Evolutionary conservation across 2,797 vertebrate species (phyloP).

Genomic region (Heliangelus exortis): DNA sequence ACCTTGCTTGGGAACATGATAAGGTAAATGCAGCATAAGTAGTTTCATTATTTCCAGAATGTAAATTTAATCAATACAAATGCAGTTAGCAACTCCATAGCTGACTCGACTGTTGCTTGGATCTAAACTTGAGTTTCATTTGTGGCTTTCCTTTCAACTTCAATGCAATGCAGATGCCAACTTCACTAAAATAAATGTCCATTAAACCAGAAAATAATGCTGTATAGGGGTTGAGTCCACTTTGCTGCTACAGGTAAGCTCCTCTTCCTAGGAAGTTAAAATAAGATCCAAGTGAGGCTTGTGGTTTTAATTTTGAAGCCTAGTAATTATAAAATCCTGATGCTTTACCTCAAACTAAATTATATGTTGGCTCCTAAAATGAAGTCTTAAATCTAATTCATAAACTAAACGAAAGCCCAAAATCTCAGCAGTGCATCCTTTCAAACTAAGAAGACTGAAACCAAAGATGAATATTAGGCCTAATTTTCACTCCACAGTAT

Average conservation of each 20-base stretch:
- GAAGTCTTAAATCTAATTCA: slow-evolving; percentile 2
- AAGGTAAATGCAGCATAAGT: slow-evolving; percentile 63
- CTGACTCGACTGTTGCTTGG: slow-evolving; percentile 72
- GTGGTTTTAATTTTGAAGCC: slow-evolving; percentile 47
- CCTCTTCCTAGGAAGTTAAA: slow-evolving; percentile 32
- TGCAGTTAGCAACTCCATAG: slow-evolving; percentile 71
- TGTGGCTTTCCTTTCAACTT: slow-evolving; percentile 65
- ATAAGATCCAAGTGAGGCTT: background rate
- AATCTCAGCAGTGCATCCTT: background rate
- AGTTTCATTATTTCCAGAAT: slow-evolving; percentile 71
- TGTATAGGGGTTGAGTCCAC: slow-evolving; percentile 56
- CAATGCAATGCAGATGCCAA: slow-evolving; percentile 63
- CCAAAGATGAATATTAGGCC: background rate
- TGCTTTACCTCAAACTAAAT: slow-evolving; percentile 24
- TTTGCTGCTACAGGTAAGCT: slow-evolving; percentile 31
- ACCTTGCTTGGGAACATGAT: slow-evolving; percentile 57
- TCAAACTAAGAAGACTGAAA: background rate
- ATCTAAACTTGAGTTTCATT: slow-evolving; percentile 68
- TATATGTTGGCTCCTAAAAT: slow-evolving; percentile 18
- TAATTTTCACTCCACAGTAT: background rate
- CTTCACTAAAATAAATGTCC: slow-evolving; percentile 54
- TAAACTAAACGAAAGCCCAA: background rate
- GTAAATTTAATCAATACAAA: slow-evolving; percentile 77
- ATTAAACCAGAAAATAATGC: slow-evolving; percentile 68
- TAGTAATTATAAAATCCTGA: background rate